Conservation (phyloP, 2,888 invertebrate genomes). For the Clivina fossor region DNA sequence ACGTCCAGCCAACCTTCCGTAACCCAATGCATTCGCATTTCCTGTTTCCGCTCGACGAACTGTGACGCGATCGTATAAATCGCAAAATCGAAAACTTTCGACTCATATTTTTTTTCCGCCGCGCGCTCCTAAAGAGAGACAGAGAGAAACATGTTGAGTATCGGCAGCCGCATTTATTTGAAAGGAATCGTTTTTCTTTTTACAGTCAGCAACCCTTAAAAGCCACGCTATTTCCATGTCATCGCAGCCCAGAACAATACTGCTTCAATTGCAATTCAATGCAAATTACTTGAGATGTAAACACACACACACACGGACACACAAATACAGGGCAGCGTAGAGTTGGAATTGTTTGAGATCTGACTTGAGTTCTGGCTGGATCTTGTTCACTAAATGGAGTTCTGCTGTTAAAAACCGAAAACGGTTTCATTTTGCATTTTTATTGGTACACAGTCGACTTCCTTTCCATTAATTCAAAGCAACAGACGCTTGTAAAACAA, state of each 20-base stretch:
- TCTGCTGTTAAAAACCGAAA: neutral
- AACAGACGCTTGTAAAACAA: no score
- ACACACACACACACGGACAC: no score
- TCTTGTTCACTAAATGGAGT: constrained; percentile 13
- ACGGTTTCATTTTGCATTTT: no score
- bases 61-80: constrained; percentile 32
- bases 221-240: constrained; percentile 51
- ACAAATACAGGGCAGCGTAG: no score
- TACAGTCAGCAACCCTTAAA: constrained; percentile 44
- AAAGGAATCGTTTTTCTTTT: constrained; percentile 41
- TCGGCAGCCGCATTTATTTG: constrained; percentile 46
- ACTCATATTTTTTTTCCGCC: constrained; percentile 15
- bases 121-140: neutral
- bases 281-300: constrained; percentile 45
- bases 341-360: no score
- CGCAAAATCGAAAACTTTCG: constrained; percentile 29
- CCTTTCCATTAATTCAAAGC: no score
- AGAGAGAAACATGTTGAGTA: constrained; percentile 46
- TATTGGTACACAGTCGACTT: no score
- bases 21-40: constrained; percentile 31
- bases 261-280: constrained; percentile 48
- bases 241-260: constrained; percentile 44
- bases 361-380: constrained; percentile 8
- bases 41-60: constrained; percentile 23
- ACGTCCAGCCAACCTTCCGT: constrained; percentile 28